Percentiles rank a stretch among this genome's conserved stretches.
These are phyloP conservation scores for Cheumatopsyche charites DNA, from an alignment of 1,140 invertebrate species.

Conservation along the genomic window DNA sequence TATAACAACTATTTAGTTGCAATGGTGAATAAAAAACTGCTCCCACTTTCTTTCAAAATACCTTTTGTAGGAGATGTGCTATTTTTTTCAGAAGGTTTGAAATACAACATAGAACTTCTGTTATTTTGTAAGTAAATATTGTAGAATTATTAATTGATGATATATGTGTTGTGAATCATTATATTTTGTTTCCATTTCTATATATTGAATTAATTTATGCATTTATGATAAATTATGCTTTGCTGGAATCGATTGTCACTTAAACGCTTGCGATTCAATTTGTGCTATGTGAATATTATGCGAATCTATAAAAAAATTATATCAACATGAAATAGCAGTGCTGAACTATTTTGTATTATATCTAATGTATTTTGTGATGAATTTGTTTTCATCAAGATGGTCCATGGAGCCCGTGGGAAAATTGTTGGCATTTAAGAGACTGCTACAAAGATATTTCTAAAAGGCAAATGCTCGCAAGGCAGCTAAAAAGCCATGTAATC, in stretches of 20 bases:
- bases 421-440: conserved; percentile 92
- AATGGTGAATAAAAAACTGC: conserved; percentile 92
- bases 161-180: too few relatives aligned
- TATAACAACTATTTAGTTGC: conserved; percentile 98
- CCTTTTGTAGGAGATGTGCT: conserved; percentile 85
- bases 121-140: conserved; percentile 88
- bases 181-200: not conserved
- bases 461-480: conserved; percentile 77
- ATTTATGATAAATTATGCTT: not conserved
- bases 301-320: not conserved
- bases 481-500: conserved; percentile 77
- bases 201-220: not conserved
- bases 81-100: conserved; percentile 87
- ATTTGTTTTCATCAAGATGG: conserved; percentile 62
- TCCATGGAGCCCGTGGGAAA: conserved; percentile 93
- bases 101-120: conserved; percentile 88
- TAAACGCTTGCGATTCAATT: not conserved
- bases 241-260: not conserved
- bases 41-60: conserved; percentile 82
- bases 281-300: not conserved
- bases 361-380: conserved; percentile 27
- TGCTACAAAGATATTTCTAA: conserved; percentile 87
- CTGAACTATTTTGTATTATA: too few relatives aligned
- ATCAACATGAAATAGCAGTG: too few relatives aligned
- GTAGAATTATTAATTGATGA: too few relatives aligned